phyloP scores from a whole-genome alignment of 2,888 invertebrate species.

The Nebria salina region DNA sequence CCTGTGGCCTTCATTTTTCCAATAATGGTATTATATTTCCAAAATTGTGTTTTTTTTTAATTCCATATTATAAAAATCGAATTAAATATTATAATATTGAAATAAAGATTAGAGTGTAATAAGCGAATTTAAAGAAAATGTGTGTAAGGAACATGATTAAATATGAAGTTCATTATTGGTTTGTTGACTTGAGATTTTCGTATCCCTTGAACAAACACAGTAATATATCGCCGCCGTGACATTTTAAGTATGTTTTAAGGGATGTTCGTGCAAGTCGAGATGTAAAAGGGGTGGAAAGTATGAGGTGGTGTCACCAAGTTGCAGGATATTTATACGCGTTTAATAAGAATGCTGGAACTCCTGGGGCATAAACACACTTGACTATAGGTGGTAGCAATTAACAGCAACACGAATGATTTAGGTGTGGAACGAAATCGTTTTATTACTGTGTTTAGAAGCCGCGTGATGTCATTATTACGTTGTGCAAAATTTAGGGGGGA shows the following conservation, averaged over 20 bases:
- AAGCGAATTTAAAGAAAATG: too few species aligned
- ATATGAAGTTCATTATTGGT: neutral
- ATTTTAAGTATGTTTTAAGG: conserved; percentile 28
- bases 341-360: conserved; percentile 48
- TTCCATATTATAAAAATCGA: too few species aligned
- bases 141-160: too few species aligned
- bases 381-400: conserved; percentile 43
- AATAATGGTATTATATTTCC: neutral
- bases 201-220: neutral
- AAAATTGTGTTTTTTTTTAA: neutral
- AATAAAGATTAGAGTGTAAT: too few species aligned
- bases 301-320: conserved; percentile 34
- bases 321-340: conserved; percentile 48
- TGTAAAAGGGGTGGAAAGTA: neutral
- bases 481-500: conserved; percentile 15
- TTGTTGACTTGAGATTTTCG: neutral
- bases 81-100: too few species aligned
- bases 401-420: conserved; percentile 40
- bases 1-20: conserved; percentile 43
- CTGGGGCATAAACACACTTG: conserved; percentile 19
- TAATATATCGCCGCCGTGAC: conserved; percentile 10
- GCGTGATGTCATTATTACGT: conserved; percentile 8
- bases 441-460: conserved; percentile 30
- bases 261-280: conserved; percentile 2
- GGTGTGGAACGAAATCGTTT: conserved; percentile 8